Evolutionary conservation across 2,888 invertebrate genomes (phyloP).

Genomic region (Tricholauxania praeusta): DNA sequence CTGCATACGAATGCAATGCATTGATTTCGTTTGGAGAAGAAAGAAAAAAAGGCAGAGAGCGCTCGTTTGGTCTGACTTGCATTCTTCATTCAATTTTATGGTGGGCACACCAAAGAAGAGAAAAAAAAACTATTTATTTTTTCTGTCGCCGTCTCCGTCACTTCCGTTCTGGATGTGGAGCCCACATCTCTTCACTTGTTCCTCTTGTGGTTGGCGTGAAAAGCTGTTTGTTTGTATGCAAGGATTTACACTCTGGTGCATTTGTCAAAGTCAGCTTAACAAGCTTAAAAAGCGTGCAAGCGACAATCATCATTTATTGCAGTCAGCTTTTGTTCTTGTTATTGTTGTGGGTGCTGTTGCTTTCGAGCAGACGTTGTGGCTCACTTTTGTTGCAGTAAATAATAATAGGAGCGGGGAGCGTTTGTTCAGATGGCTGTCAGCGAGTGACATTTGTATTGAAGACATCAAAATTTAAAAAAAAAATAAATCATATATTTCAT

Average conservation of each 20-base stretch:
- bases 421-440: no score
- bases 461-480: conserved; percentile 27
- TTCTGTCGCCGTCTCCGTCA: not conserved
- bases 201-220: conserved; percentile 10
- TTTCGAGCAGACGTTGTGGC: no score
- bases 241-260: conserved; percentile 41
- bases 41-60: no score
- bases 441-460: conserved; percentile 29
- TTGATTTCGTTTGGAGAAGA: no score
- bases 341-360: no score
- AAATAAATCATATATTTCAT: not conserved
- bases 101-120: no score
- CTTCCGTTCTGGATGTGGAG: not conserved
- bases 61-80: no score
- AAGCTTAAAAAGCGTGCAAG: conserved; percentile 44
- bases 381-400: no score
- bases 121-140: no score
- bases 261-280: conserved; percentile 52
- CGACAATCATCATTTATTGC: conserved; percentile 35
- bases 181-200: not conserved
- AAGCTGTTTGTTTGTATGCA: conserved; percentile 28
- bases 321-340: not conserved
- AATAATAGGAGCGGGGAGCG: no score
- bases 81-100: no score
- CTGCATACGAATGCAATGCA: no score